Base-by-base conservation (phyloP, 2,888 invertebrate genomes). In the Eurytoma californica region DNA sequence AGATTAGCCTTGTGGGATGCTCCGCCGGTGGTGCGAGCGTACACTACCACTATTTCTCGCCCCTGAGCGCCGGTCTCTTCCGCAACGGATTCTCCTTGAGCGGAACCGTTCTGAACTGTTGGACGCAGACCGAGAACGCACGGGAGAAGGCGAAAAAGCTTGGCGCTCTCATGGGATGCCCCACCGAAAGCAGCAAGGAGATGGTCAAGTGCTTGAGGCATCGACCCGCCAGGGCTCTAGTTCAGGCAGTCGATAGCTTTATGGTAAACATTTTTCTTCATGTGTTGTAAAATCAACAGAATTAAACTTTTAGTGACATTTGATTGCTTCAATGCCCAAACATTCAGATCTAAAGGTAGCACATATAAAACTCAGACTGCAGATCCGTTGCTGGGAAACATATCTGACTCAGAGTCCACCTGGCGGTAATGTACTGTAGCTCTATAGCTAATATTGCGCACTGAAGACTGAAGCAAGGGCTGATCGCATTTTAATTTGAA, bases 191-290 rank as follows among this genome's bases (percentile, higher is more conserved):
- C 82, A 92, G 90, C 24, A 87, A 88, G 63, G 92, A 92, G 39
- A 92, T 95, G 90, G 91, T 94, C 0, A 92, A 93, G 12, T 95
- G 95, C 85, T 90, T 95, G 60, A 92, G 92, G 83, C 90, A 91
- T 81, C 91, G 94, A 67, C 93, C 94, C 0, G 94, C 92, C 0
- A 91, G 91, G 55, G 91, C 92, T 61, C 91, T 95, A n/a, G 93
- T 94, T 0, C 90, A 92, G 66, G 92, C 93, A 0, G 91, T 89
- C 85, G 91, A 86, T 90, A 91, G 93, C 85, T 93, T 93, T 90
- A 92, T 91, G 91, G 94, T 93, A 87, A 83, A 16, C 1, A 14
- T 49, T 65, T 1, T 53, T 4, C 18, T 55, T 51, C 24, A 63
- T 63, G 16, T 55, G n/a, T n/a, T n/a, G n/a, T n/a, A n/a, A n/a